phyloP scores from a whole-genome alignment of 2,113 vertebrate genomes.

The Macquaria ambigua region DNA sequence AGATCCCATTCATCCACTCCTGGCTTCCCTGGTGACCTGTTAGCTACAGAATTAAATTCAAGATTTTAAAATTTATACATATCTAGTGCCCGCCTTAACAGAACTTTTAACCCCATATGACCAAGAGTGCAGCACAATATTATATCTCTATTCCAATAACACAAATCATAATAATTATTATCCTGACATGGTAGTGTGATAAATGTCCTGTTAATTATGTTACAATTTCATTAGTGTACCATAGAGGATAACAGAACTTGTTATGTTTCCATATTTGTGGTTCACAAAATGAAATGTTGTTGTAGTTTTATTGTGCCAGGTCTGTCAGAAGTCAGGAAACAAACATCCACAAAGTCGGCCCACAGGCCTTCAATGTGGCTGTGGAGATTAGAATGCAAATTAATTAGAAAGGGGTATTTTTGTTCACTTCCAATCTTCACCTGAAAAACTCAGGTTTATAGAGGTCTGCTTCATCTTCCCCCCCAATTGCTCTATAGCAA shows the following conservation, averaged over 20 bases:
- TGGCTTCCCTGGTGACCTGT: constrained; percentile 41
- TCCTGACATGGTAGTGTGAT: not conserved
- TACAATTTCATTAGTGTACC: not conserved
- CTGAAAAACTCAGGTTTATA: constrained; percentile 51
- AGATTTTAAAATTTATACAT: constrained; percentile 19
- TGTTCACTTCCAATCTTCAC: constrained; percentile 45
- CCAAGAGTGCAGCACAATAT: not conserved
- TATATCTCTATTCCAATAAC: not conserved
- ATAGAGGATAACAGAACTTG: not conserved
- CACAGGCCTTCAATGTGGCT: constrained; percentile 40
- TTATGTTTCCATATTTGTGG: not conserved
- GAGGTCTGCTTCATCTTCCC: constrained; percentile 36
- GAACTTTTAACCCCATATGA: not conserved
- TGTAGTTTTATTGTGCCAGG: constrained; percentile 28
- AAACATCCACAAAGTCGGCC: constrained; percentile 53
- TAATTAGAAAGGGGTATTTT: constrained; percentile 54
- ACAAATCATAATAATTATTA: not conserved
- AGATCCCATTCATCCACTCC: constrained; percentile 32
- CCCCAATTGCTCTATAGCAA: not conserved
- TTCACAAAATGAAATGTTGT: constrained; percentile 10
- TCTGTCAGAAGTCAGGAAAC: constrained; percentile 50
- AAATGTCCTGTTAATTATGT: not conserved
- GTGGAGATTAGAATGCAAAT: constrained; percentile 68
- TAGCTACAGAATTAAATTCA: constrained; percentile 20
- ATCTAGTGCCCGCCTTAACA: not conserved